These are phyloP conservation scores for Dysmachus trigonus DNA, from an alignment of 2,888 invertebrate genomes.

Conservation along the genomic window DNA sequence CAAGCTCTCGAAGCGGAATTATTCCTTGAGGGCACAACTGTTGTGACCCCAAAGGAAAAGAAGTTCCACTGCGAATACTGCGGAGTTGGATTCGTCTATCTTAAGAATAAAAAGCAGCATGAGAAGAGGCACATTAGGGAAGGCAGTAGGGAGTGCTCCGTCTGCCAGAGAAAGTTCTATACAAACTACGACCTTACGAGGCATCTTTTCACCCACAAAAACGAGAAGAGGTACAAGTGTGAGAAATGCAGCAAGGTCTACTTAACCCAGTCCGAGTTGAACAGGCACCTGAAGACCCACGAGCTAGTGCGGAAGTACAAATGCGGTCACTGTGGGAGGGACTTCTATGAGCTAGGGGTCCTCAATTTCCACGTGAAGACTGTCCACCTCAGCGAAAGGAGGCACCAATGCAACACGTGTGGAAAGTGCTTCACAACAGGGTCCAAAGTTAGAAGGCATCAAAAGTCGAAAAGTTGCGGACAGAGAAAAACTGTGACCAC, in stretches of 20 bases:
- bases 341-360: not conserved
- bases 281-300: not conserved
- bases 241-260: not conserved
- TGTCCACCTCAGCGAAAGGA: not conserved
- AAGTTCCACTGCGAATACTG: not conserved
- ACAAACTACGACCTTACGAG: not conserved
- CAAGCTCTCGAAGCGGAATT: not conserved
- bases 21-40: not conserved
- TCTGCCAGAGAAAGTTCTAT: not conserved
- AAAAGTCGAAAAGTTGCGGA: not conserved
- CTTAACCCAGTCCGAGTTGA: not conserved
- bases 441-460: not conserved
- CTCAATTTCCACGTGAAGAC: not conserved
- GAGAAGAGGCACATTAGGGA: not conserved
- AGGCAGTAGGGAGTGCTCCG: not conserved
- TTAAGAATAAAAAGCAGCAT: not conserved
- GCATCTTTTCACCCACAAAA: not conserved
- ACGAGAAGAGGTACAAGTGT: not conserved
- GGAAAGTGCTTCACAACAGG: not conserved
- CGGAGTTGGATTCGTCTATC: not conserved
- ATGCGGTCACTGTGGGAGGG: not conserved
- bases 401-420: not conserved
- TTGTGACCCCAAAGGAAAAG: not conserved
- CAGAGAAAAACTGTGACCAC: not conserved
- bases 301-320: not conserved